These are phyloP conservation scores for Miichthys miiuy DNA, from an alignment of 2,797 vertebrate genomes.

Conservation along the genomic window DNA sequence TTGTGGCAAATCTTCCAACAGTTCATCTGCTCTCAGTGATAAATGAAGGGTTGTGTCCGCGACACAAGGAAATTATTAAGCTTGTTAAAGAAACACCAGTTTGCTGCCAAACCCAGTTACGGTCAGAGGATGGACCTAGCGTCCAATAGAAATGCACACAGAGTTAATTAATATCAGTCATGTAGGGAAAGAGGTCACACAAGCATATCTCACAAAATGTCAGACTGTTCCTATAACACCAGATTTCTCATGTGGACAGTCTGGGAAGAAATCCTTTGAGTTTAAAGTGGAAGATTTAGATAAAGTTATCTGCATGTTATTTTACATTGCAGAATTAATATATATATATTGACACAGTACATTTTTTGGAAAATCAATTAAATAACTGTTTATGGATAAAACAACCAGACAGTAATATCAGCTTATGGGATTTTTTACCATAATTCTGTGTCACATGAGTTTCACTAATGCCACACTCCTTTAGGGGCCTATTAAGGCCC, in stretches of 20 bases:
- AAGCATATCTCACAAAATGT: neutral
- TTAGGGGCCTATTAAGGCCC: too few relatives aligned
- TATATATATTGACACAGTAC: neutral
- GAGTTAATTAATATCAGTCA: neutral
- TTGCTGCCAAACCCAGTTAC: neutral
- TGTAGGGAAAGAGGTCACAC: neutral
- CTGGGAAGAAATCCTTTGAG: neutral
- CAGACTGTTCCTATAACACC: neutral
- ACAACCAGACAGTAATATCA: neutral
- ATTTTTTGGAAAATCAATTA: neutral
- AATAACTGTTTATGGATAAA: neutral
- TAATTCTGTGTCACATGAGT: too few relatives aligned
- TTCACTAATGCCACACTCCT: neutral
- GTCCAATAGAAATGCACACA: neutral
- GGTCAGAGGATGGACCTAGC: neutral
- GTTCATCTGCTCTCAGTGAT: constrained; percentile 4
- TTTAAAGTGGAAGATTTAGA: neutral
- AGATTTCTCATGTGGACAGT: neutral
- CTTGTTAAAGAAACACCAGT: neutral
- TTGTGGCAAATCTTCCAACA: constrained; percentile 7
- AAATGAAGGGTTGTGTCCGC: constrained; percentile 6
- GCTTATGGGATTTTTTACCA: too few relatives aligned
- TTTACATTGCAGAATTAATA: constrained; percentile 1
- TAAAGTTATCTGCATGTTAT: neutral
- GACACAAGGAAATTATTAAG: neutral